Conservation (phyloP, 2,888 invertebrate genomes). For the Oxyteleia sp. region DNA sequence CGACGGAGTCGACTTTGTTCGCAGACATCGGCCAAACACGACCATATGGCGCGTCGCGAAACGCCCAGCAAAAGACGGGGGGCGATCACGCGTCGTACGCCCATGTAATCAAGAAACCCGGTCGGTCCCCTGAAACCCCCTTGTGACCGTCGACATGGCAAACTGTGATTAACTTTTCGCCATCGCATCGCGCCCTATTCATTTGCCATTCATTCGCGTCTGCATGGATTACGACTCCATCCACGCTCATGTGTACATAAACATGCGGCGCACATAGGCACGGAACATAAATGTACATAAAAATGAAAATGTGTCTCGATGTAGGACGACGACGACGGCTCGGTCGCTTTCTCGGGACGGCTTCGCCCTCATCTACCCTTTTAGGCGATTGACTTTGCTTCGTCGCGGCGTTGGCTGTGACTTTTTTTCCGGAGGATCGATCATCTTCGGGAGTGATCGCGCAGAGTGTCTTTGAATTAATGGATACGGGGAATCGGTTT, state of each 20-base stretch:
- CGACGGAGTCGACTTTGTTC: slow-evolving; percentile 79
- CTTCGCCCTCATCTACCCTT: slow-evolving; percentile 52
- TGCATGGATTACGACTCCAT: slow-evolving; percentile 83
- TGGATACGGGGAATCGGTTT: slow-evolving; percentile 37
- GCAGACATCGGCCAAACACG: slow-evolving; percentile 82
- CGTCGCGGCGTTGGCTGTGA: slow-evolving; percentile 22
- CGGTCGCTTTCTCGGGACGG: slow-evolving; percentile 28
- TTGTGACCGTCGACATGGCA: slow-evolving; percentile 83
- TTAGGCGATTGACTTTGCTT: slow-evolving; percentile 74
- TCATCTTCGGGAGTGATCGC: slow-evolving; percentile 44
- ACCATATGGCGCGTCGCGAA: slow-evolving; percentile 83
- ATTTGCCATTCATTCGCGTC: slow-evolving; percentile 87
- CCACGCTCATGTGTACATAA: slow-evolving; percentile 55
- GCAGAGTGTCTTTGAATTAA: slow-evolving; percentile 51
- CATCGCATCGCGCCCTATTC: slow-evolving; percentile 86
- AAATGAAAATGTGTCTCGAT: slow-evolving; percentile 69
- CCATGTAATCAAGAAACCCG: slow-evolving; percentile 87
- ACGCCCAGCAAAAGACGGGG: slow-evolving; percentile 67
- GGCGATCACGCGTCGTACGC: slow-evolving; percentile 80
- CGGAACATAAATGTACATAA: slow-evolving; percentile 12
- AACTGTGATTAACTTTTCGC: slow-evolving; percentile 88
- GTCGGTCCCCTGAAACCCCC: slow-evolving; percentile 75
- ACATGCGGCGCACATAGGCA: slow-evolving; percentile 19
- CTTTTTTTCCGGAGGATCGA: slow-evolving; percentile 45
- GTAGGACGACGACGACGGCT: slow-evolving; percentile 43